These are phyloP conservation scores for Odontesthes bonariensis DNA, from an alignment of 2,113 vertebrate genomes.

Conservation along the genomic window DNA sequence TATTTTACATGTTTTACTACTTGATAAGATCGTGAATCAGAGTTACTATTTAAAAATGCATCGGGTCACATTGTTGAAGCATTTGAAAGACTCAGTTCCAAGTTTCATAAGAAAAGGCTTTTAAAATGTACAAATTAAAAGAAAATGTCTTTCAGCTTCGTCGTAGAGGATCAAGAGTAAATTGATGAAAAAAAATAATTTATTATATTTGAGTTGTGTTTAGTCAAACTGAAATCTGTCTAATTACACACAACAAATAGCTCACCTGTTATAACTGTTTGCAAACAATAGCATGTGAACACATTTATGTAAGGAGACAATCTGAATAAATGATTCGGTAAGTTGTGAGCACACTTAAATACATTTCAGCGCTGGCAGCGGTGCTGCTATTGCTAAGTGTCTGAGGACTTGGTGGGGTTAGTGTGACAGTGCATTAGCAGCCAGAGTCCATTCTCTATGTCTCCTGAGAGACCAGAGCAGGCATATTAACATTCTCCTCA, in stretches of 20 bases:
- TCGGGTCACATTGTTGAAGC: too few relatives aligned
- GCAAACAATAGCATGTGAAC: background rate
- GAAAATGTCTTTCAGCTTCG: too few relatives aligned
- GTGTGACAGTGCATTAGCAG: constrained; percentile 77
- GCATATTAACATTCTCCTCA: constrained; percentile 82
- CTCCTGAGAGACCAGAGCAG: constrained; percentile 72
- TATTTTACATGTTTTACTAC: too few relatives aligned
- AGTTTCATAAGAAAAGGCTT: too few relatives aligned
- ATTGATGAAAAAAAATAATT: too few relatives aligned
- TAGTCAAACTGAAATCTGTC: constrained; percentile 12
- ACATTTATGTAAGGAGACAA: background rate
- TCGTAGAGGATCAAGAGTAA: too few relatives aligned
- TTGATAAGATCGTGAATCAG: too few relatives aligned
- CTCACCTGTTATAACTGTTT: constrained; percentile 2
- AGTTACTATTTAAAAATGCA: too few relatives aligned
- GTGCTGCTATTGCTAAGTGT: constrained; percentile 43
- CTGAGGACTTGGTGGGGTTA: constrained; percentile 53
- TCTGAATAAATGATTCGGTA: constrained; percentile 9
- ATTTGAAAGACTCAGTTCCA: too few relatives aligned
- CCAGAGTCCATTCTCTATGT: constrained; percentile 72
- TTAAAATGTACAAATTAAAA: too few relatives aligned
- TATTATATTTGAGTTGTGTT: background rate
- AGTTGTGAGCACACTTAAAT: constrained; percentile 29
- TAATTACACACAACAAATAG: constrained; percentile 10
- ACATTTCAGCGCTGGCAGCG: constrained; percentile 19